Evolutionary conservation across 2,113 vertebrate genomes (phyloP).

Genomic region (Tragelaphus scriptus): DNA sequence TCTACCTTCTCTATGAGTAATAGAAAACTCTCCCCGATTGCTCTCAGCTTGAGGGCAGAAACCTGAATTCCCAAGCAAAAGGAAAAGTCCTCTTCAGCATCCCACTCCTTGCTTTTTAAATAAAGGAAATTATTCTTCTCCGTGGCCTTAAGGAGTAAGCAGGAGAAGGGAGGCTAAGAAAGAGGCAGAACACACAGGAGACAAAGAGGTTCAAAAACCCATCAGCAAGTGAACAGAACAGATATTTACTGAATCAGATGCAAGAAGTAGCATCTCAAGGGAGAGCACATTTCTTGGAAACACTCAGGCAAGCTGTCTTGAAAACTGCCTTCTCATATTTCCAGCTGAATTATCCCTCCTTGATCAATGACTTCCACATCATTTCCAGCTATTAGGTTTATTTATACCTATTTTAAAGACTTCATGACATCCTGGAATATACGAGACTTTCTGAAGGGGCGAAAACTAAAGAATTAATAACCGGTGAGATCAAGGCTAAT

Average conservation of each 20-base stretch:
- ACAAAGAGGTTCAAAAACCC: background rate
- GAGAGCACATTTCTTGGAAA: conserved; percentile 27
- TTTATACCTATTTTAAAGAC: conserved; percentile 35
- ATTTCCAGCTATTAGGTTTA: conserved; percentile 22
- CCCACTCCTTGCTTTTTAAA: background rate
- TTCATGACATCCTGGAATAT: conserved; percentile 36
- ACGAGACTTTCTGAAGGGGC: background rate
- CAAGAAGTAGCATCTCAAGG: conserved; percentile 1
- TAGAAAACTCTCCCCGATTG: background rate
- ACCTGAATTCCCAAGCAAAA: background rate
- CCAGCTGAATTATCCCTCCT: background rate
- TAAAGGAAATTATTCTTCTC: background rate
- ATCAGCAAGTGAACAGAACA: background rate
- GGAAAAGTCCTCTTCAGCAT: background rate
- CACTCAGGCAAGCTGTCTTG: background rate
- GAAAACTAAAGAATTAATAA: background rate
- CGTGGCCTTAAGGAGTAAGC: background rate
- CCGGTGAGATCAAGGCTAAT: background rate
- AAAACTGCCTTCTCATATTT: conserved; percentile 33
- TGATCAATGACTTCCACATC: conserved; percentile 44
- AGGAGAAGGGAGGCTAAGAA: background rate
- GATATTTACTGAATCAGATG: background rate
- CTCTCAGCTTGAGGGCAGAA: background rate
- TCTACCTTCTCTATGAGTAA: background rate
- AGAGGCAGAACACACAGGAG: background rate